Evolutionary conservation across 2,797 vertebrate genomes (phyloP).

Genomic region (Strix occidentalis): DNA sequence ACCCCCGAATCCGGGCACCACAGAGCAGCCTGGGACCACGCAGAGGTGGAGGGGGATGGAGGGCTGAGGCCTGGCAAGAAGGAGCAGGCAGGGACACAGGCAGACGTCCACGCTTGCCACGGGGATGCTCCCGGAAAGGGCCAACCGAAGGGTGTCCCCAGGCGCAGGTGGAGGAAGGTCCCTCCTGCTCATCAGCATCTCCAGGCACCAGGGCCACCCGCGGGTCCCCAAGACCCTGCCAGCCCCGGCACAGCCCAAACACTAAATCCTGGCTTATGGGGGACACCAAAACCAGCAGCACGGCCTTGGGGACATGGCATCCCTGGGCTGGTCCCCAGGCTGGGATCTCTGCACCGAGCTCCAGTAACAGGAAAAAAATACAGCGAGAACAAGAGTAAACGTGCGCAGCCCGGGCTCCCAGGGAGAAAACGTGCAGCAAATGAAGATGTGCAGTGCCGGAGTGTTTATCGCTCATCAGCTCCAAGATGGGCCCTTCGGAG

Average conservation of each 20-base stretch:
- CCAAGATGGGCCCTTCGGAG: neutral
- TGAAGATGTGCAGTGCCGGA: neutral
- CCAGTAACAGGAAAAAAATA: neutral
- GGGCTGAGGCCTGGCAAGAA: neutral
- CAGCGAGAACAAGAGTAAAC: accelerated
- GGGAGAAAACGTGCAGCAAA: neutral
- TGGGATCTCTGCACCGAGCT: neutral
- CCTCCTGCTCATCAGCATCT: neutral
- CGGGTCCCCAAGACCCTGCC: neutral
- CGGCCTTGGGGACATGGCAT: neutral
- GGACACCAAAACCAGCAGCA: neutral
- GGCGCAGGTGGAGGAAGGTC: accelerated
- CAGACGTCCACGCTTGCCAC: accelerated
- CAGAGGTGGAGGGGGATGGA: accelerated
- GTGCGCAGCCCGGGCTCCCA: accelerated
- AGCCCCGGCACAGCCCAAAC: neutral
- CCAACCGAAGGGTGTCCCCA: accelerated
- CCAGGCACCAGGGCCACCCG: neutral
- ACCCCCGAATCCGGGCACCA: accelerated
- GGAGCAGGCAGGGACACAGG: accelerated
- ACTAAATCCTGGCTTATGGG: neutral
- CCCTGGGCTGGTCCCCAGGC: accelerated
- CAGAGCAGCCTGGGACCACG: neutral
- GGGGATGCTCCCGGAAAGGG: accelerated
- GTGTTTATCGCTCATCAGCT: neutral